Evolutionary conservation across 2,888 invertebrate species (phyloP), one percentile per base, ranked within the genome.

Genomic region (Stenotaenia linearis): DNA sequence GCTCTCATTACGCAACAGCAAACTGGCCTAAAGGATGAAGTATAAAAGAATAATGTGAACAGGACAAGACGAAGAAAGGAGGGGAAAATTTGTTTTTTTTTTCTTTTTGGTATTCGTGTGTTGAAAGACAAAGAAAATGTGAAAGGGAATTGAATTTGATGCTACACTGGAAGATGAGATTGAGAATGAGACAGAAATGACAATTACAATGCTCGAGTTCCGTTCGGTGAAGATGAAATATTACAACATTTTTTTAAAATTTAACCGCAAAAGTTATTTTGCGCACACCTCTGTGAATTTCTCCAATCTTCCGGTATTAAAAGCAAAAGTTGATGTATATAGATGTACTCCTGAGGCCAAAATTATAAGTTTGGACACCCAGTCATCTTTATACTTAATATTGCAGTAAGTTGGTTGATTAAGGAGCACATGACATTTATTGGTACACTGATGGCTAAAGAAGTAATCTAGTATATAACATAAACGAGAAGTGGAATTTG

Each of bases 91-190:
- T 61, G 7, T 61, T 61, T 61, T 12, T 23, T 56, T 61, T 61
- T 32, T 32, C 9, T 32, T 32, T 32, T 32, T 32, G 4, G 45
- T n/a, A 12, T 45, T 45, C 28, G 25, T 23, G 28, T 61, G 25
- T 61, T 23, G 61, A 25, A 61, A 61, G 23, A 61, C 61, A 23
- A 25, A 28, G 61, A 61, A 61, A 61, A 61, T 61, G 61, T 61
- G 61, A 61, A 61, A 61, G 61, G 25, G 61, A 61, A 61, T 61
- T 61, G 61, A 61, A 61, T 61, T 61, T 61, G 61, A 61, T 61
- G 61, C 61, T 61, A 61, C 61, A 28, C 61, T 61, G 61, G 28
- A 28, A 25, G 61, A 61, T 61, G 61, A 61, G 61, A 61, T 61
- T 61, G 61, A 61, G 23, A 61, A 61, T 9, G 28, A 61, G 28